Percentiles rank a stretch among this genome's conserved stretches.
Evolutionary conservation across 2,113 vertebrate genomes (phyloP).

Genomic region (Cathartes aura): DNA sequence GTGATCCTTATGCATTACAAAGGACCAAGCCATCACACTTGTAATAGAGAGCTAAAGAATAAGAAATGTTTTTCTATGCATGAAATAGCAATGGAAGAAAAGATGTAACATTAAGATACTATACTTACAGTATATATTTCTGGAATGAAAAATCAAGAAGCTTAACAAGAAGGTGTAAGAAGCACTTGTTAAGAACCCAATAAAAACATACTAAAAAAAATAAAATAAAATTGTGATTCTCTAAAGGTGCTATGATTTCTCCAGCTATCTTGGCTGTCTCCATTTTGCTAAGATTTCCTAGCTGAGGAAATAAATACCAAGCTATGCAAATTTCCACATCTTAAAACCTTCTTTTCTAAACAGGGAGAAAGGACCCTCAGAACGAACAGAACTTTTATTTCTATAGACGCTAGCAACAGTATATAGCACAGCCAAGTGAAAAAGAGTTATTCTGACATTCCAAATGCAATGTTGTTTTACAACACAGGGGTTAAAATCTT

Average conservation of each 20-base stretch:
- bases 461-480: background rate
- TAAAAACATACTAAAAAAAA: background rate
- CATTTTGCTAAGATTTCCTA: background rate
- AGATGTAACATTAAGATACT: background rate
- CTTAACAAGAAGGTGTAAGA: background rate
- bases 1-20: background rate
- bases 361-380: background rate
- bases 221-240: background rate
- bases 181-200: background rate
- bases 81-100: background rate
- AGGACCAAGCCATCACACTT: background rate
- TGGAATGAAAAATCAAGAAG: background rate
- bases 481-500: constrained; percentile 35
- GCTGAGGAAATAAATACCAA: background rate
- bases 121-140: background rate
- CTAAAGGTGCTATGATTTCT: background rate
- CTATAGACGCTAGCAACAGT: background rate
- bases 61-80: background rate
- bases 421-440: background rate
- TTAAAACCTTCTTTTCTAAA: background rate
- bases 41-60: background rate
- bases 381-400: background rate
- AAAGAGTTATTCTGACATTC: background rate
- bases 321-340: background rate
- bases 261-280: background rate